A percentile compares a stretch with the other conserved stretches of the same genome.
phyloP scores from a whole-genome alignment of 53 echinoderm and acorn worm genomes.

The Echinometra lucunter region DNA sequence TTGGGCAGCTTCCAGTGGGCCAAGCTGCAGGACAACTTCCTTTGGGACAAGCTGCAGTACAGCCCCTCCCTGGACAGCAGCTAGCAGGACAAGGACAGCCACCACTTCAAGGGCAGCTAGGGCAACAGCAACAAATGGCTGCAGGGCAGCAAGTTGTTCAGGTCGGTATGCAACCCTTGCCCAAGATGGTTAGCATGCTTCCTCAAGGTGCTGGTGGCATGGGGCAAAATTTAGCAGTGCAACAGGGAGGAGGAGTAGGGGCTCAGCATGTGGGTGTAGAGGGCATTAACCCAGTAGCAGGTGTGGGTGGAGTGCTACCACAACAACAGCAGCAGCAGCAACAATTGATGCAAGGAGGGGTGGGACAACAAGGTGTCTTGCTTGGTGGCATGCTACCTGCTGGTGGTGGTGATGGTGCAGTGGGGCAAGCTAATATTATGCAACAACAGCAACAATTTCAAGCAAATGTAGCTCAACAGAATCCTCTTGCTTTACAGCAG shows the following conservation, averaged over 20 bases:
- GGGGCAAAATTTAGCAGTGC: slow-evolving; percentile 55
- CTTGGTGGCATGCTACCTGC: slow-evolving; percentile 59
- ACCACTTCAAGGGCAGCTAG: not conserved
- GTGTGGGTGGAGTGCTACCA: slow-evolving; percentile 51
- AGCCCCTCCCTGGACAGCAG: slow-evolving; percentile 55
- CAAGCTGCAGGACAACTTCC: slow-evolving; percentile 3
- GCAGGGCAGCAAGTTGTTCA: slow-evolving; percentile 46
- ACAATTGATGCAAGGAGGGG: slow-evolving; percentile 56
- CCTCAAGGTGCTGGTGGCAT: slow-evolving; percentile 55
- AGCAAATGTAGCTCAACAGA: slow-evolving; percentile 63
- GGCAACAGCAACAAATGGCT: not conserved
- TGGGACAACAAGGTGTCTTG: slow-evolving; percentile 45
- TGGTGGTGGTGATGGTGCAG: slow-evolving; percentile 9
- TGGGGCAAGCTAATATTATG: slow-evolving; percentile 43
- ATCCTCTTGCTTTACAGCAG: slow-evolving; percentile 63
- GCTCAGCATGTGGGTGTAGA: slow-evolving; percentile 56
- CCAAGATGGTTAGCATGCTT: slow-evolving; percentile 33
- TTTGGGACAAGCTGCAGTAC: slow-evolving; percentile 7
- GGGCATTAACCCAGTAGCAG: slow-evolving; percentile 5
- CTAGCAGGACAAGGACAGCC: slow-evolving; percentile 61
- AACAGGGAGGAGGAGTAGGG: slow-evolving; percentile 36
- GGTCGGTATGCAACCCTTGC: slow-evolving; percentile 48
- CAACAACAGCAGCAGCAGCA: slow-evolving; percentile 45
- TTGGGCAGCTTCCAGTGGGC: not conserved
- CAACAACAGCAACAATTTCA: slow-evolving; percentile 50